Evolutionary conservation across 2,797 vertebrate genomes (phyloP), one percentile per base, ranked within the genome.

Genomic region (Aphelocoma californica): DNA sequence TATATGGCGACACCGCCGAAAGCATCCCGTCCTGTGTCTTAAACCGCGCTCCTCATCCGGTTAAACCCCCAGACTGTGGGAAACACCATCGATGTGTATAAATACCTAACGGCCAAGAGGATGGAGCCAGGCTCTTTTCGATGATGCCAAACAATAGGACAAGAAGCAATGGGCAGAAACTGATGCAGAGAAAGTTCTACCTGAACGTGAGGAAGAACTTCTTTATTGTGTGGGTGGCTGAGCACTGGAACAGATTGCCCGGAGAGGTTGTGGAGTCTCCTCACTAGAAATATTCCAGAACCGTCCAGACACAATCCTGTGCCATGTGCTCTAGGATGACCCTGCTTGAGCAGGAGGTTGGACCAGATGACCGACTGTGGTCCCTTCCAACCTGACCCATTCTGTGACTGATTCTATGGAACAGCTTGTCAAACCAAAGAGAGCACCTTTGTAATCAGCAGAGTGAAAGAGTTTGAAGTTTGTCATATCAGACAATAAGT

Each of bases 401-500:
- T 38, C 51, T 47, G 31, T 60, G 40, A 12, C 18, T 7, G 31
- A 9, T 28, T 25, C 53, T 20, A 2, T 6, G 31, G 20, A 23
- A 5, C 3, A 6, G 34, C 24, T 23, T 1, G 2, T 28, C n/a
- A 15, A 26, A 25, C 31, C 36, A 57, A 14, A 7, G 42, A 40
- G 12, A 9, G 21, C 1, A 0, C 24, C 24, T 67, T n/a, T 26
- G 29, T 25, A 3, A 3, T 4, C 21, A 7, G 1, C 5, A 1
- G 1, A 29, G 16, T 44, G 10, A 58, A 65, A 29, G 16, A 4
- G 9, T 34, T 86, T 61, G 12, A 31, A 36, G 47, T 26, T 14
- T 0, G 0, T 42, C 2, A 0, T 21, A 2, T n/a, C 10, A 25
- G 4, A 5, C 0, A 1, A 1, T 54, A 38, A 60, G 8, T n/a